phyloP scores from a whole-genome alignment of 2,797 vertebrate genomes.

The Melanotaenia pygmaea region DNA sequence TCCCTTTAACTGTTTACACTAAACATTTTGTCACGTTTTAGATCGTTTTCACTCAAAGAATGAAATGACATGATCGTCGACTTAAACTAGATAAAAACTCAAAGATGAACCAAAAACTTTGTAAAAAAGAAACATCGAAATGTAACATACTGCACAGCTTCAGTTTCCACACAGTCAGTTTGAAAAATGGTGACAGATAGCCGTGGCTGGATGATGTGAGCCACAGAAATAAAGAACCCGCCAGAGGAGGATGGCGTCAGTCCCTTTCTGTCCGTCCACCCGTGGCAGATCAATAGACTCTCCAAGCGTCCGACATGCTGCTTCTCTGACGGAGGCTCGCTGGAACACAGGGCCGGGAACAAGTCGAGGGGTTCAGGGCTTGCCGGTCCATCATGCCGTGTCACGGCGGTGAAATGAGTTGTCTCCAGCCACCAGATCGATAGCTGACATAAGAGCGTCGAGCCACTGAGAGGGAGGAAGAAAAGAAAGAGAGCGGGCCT shows the following conservation, averaged over 20 bases:
- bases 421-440: slow-evolving; percentile 91
- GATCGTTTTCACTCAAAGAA: not conserved
- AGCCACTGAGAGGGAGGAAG: slow-evolving; percentile 66
- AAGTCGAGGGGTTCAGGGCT: slow-evolving; percentile 70
- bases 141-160: not conserved
- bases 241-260: slow-evolving; percentile 81
- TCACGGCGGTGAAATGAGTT: slow-evolving; percentile 96
- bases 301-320: slow-evolving; percentile 87
- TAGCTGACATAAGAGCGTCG: slow-evolving; percentile 88
- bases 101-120: not conserved
- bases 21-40: not conserved
- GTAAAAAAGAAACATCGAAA: slow-evolving; percentile 5
- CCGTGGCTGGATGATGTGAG: slow-evolving; percentile 15
- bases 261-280: slow-evolving; percentile 85
- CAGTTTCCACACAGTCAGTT: slow-evolving; percentile 21
- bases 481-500: slow-evolving; percentile 59
- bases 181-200: slow-evolving; percentile 32
- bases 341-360: slow-evolving; percentile 87
- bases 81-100: not conserved
- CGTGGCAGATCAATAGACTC: slow-evolving; percentile 91
- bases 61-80: not conserved
- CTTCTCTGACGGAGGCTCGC: slow-evolving; percentile 75
- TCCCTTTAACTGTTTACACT: not conserved
- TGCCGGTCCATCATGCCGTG: slow-evolving; percentile 90
- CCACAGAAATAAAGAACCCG: slow-evolving; percentile 51